Base-by-base conservation (phyloP, 2,888 invertebrate genomes). In the Odontocerum albicorne region DNA sequence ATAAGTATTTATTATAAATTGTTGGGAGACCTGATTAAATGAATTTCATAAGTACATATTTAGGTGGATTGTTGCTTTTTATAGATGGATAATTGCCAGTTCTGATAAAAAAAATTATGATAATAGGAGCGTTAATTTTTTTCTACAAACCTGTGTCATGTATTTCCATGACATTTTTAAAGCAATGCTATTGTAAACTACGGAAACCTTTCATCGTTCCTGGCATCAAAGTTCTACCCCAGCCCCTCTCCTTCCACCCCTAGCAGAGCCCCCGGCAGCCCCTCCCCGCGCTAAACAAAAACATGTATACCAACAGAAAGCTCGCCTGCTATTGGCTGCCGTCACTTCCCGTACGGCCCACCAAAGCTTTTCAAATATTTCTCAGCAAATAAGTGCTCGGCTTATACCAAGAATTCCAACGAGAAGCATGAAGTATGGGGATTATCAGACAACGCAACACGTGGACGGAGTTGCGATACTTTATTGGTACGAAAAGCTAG, bases 251-350 rank as follows among this genome's bases (percentile, higher is more conserved):
- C 10, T 45, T 22, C 49, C 40, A 32, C 40, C 31, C 46, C 33
- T 22, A 16, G 50, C 33, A 33, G 15, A 10, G 39, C 33, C 49
- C 36, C 36, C 13, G 35, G 8, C 21, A 8, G 43, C 49, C 56
- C 50, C 54, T 45, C 54, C 46, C 53, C 43, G 69, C 70, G 72
- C 75, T 77, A 77, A 78, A 78, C 77, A 78, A 77, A 74, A 77
- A 77, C 77, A 77, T 72, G 74, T 74, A 74, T 70, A 77, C 74
- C 72, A 71, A 67, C 67, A 59, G 53, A 53, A 47, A 46, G 53
- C 52, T 53, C 54, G 53, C 45, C 15, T 52, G 35, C 59, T 70
- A 70, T 70, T 67, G 70, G 66, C 64, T 67, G 69, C 70, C 64
- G 68, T 68, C 67, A 67, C 71, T 53, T 55, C 53, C 57, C 57